A percentile compares a stretch with the other conserved stretches of the same genome.
phyloP scores from a whole-genome alignment of 2,888 invertebrate species.

The Eupsilia transversa region DNA sequence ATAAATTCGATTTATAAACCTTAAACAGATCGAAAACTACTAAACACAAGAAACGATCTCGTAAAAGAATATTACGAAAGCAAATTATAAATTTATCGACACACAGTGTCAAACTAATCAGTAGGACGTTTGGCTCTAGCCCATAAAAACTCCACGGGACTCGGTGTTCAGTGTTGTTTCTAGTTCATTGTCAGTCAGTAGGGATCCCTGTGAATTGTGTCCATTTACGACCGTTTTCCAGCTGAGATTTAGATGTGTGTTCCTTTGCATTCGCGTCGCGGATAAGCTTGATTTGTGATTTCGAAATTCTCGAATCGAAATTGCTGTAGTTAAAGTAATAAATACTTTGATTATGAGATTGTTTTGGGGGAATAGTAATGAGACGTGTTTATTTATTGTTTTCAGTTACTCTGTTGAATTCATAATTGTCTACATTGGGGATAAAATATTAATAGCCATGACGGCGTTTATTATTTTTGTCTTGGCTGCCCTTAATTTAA shows the following conservation, averaged over 20 bases:
- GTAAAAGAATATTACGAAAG: conserved; percentile 11
- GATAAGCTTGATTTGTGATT: conserved; percentile 66
- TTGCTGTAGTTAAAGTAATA: conserved; percentile 37
- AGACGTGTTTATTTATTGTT: conserved; percentile 51
- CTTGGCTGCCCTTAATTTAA: background rate
- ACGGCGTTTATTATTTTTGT: background rate
- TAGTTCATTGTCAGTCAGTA: conserved; percentile 67
- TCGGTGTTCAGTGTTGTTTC: conserved; percentile 49
- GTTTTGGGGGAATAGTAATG: conserved; percentile 54
- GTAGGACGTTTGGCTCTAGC: conserved; percentile 36
- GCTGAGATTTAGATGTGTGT: conserved; percentile 64
- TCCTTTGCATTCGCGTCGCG: conserved; percentile 63
- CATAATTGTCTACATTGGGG: conserved; percentile 12
- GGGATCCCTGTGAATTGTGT: conserved; percentile 58
- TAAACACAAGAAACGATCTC: too few species aligned
- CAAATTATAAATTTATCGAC: conserved; percentile 39
- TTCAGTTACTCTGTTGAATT: conserved; percentile 39
- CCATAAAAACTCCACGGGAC: conserved; percentile 48
- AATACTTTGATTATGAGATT: conserved; percentile 33
- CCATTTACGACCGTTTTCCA: conserved; percentile 65
- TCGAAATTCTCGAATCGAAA: conserved; percentile 47
- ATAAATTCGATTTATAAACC: too few species aligned
- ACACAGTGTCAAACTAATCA: conserved; percentile 49
- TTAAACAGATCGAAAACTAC: too few species aligned
- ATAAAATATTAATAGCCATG: background rate